Base-by-base conservation (phyloP, 2,888 invertebrate species). In the Hololepta plana region DNA sequence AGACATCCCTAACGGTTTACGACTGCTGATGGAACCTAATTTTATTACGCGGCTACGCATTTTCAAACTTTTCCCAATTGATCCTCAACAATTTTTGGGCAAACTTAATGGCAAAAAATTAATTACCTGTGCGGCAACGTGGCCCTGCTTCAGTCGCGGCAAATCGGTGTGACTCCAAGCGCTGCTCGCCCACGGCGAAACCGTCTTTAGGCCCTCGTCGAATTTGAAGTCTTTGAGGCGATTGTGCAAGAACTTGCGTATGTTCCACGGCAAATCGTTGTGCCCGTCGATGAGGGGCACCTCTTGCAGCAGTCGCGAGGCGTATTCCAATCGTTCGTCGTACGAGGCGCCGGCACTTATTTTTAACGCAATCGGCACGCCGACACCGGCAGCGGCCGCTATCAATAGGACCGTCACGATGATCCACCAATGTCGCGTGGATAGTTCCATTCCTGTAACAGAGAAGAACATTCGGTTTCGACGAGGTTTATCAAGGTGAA, bases 241-340 rank as follows among this genome's bases (percentile, higher is more conserved):
- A 56, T 85, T 85, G 57, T 84, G 82, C 51, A 84, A 64, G 59
- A 85, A 84, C 58, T 84, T 84, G 38, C 85, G 64, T 52, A 87
- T 81, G 56, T 85, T 85, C 82, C 84, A 85, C 8, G 85, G 84
- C 37, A 85, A 60, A 55, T 87, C 87, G 59, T 87, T 87, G 66
- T 87, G 85, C 38, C 84, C 84, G 54, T 80, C 80, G 41, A 80
- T 67, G 40, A 80, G 69, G 38, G 79, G 79, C 40, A 76, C 74
- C 59, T 77, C 75, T 48, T 75, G 71, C 34, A 79, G 59, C 14
- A 79, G 62, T 37, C 74, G 64, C 32, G 72, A 69, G 7, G 76
- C 77, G 31, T 74, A 68, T 40, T 75, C 72, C 35, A 79, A 59
- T 24, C 79, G 62, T 53, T 80, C 79, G 46, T 76, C 74, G 37